Percentiles rank a stretch among this genome's conserved stretches.
phyloP scores from a whole-genome alignment of 2,888 invertebrate species.

The Polyommatus icarus region DNA sequence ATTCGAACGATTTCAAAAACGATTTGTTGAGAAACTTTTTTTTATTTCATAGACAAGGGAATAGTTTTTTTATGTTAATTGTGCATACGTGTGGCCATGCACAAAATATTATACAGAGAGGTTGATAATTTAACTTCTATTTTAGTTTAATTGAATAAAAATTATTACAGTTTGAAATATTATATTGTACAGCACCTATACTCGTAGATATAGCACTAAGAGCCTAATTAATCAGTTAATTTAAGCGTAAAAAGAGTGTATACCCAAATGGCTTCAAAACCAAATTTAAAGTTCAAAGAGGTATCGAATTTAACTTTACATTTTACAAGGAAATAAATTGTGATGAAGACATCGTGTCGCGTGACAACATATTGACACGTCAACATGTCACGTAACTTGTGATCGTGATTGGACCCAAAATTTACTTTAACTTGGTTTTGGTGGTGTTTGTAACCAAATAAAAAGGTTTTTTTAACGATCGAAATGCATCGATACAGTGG shows the following conservation, averaged over 20 bases:
- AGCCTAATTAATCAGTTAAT: too few relatives aligned
- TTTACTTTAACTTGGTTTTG: background rate
- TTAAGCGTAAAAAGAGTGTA: too few relatives aligned
- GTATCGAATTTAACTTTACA: background rate
- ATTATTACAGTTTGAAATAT: too few relatives aligned
- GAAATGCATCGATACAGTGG: background rate
- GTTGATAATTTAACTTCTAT: background rate
- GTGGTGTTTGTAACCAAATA: background rate
- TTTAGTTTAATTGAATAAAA: too few relatives aligned
- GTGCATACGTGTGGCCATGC: too few relatives aligned
- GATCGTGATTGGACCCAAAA: background rate
- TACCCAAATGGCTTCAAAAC: too few relatives aligned
- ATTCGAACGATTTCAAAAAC: background rate
- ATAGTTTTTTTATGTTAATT: background rate
- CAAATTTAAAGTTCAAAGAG: background rate
- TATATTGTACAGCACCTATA: too few relatives aligned
- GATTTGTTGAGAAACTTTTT: slow-evolving; percentile 10
- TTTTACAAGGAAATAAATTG: background rate
- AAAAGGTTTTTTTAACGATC: background rate
- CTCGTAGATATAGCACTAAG: too few relatives aligned
- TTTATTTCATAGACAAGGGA: background rate
- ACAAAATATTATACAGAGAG: too few relatives aligned
- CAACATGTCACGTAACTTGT: background rate
- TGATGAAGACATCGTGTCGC: background rate
- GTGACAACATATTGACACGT: background rate